phyloP scores from a whole-genome alignment of 2,113 vertebrate species.

The Aplodontia rufa region DNA sequence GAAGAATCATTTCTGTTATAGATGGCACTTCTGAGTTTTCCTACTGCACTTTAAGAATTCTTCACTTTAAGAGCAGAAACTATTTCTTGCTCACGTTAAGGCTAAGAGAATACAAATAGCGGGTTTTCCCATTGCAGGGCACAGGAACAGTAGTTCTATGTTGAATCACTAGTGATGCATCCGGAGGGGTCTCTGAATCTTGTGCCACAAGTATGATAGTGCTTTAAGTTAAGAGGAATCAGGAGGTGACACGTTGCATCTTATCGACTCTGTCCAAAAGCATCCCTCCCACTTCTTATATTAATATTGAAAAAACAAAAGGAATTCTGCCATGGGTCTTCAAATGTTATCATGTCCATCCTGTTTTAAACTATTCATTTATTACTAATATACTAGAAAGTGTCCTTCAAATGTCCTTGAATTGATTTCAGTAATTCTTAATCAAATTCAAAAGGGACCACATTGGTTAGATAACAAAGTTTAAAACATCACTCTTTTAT shows the following conservation, averaged over 20 bases:
- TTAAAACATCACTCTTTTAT: background rate
- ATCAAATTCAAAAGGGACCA: constrained; percentile 6
- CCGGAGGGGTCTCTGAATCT: background rate
- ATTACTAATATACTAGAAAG: background rate
- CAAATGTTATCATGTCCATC: background rate
- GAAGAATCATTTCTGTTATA: background rate
- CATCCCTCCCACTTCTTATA: background rate
- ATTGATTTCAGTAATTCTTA: constrained; percentile 12
- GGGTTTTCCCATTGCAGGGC: background rate
- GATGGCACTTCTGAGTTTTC: constrained; percentile 2
- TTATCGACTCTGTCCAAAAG: background rate
- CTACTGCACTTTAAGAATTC: background rate
- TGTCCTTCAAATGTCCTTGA: constrained; percentile 23
- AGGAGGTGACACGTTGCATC: background rate
- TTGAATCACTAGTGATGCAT: background rate
- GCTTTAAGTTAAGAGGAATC: background rate
- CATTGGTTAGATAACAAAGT: background rate
- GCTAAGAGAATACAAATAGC: background rate
- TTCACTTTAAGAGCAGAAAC: constrained; percentile 33
- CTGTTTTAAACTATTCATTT: background rate
- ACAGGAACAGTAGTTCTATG: background rate
- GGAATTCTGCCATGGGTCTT: background rate
- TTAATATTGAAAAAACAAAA: background rate
- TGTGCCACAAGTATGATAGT: background rate
- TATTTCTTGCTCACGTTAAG: background rate